phyloP scores from a whole-genome alignment of 2,888 invertebrate species.

The Cosmopolites sordidus region DNA sequence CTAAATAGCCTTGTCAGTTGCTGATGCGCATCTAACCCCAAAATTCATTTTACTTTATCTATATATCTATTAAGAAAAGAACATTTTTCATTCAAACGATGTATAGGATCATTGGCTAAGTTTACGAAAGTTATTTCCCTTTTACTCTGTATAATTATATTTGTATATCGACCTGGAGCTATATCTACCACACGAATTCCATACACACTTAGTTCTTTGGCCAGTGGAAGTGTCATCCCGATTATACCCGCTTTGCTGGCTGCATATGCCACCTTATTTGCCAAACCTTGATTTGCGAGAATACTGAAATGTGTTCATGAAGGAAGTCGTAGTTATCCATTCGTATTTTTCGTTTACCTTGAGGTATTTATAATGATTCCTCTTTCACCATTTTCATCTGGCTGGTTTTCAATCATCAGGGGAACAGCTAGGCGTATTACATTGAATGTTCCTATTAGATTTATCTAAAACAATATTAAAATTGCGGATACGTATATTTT shows the following conservation, averaged over 20 bases:
- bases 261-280: conserved; percentile 8
- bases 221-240: conserved; percentile 13
- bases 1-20: too few species aligned
- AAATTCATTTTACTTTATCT: too few species aligned
- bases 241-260: conserved; percentile 22
- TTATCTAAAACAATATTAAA: conserved; percentile 21
- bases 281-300: conserved; percentile 8
- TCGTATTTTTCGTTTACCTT: conserved; percentile 6
- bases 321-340: background rate
- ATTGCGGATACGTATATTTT: too few species aligned
- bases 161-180: conserved; percentile 18
- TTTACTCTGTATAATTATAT: too few species aligned
- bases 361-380: conserved; percentile 22
- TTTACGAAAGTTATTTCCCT: too few species aligned
- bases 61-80: too few species aligned
- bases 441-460: conserved; percentile 22
- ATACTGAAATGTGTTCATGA: conserved; percentile 9
- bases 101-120: too few species aligned
- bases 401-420: conserved; percentile 15
- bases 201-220: conserved; percentile 15
- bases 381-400: conserved; percentile 13
- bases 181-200: conserved; percentile 23
- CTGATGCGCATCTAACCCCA: too few species aligned
- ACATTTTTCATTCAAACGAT: too few species aligned
- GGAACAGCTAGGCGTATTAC: conserved; percentile 16